Evolutionary conservation across 2,888 invertebrate genomes (phyloP), one percentile per base, ranked within the genome.

Genomic region (Clistopyga incitator): DNA sequence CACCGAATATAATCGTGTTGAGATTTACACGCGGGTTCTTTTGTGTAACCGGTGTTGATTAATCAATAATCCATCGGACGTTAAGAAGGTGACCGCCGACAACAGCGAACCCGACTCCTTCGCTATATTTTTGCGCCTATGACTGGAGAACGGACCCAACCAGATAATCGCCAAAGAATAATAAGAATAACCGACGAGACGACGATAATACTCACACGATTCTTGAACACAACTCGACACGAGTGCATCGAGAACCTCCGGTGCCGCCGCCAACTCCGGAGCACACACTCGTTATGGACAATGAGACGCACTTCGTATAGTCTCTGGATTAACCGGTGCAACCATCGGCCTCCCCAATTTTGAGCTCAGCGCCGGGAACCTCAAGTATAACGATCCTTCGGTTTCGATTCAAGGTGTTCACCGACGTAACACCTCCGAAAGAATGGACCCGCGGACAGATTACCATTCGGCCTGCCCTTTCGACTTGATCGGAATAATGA

Each of bases 61-160:
- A 84, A 85, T 85, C 85, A 85, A 85, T 84, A 81, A 84, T 81
- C 84, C 85, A 79, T 84, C 72, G 78, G 70, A 59, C 38, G 65
- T 79, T 61, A 61, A 76, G 61, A 68, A 56, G 56, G 45, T n/a
- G 47, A 54, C 38, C 42, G 54, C 42, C 71, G 71, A 38, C 71
- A 23, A 15, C 25, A 25, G 20, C 13, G 15, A 23, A 56, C 42
- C 34, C 6, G 29, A 59, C 59, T 56, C 42, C 54, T 59, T 23
- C 38, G 56, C 56, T 45, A 38, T 15, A 38, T 54, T 54, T 23
- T 54, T 23, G 70, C 25, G 47, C 38, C 47, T 47, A 47, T 38
- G 25, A n/a, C 56, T 54, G 54, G 42, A 0, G 77, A 34, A 34
- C 47, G 25, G 54, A 38, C 74, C 65, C 65, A 52, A 80, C 70